These are phyloP conservation scores for Cerastoderma edule DNA, from an alignment of 2,888 invertebrate genomes.

Conservation along the genomic window DNA sequence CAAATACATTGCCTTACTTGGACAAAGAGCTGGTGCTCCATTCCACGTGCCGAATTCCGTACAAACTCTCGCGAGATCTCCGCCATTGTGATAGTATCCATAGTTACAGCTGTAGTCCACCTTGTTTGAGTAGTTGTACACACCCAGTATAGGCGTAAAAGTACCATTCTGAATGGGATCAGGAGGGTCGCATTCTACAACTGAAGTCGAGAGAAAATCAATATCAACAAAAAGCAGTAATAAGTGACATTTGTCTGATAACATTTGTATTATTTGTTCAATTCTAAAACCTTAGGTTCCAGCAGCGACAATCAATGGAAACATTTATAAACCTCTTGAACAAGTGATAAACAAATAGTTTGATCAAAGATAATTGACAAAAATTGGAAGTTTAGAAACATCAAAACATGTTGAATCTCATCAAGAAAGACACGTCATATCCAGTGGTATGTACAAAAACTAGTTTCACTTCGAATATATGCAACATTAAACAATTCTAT, in stretches of 20 bases:
- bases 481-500: too few relatives aligned
- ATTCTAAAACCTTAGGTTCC: neutral
- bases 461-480: too few relatives aligned
- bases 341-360: too few relatives aligned
- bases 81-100: conserved; percentile 48
- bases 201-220: neutral
- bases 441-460: too few relatives aligned
- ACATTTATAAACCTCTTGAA: neutral
- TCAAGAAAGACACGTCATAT: too few relatives aligned
- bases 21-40: conserved; percentile 40
- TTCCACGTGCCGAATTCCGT: conserved; percentile 44
- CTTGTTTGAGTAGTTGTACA: conserved; percentile 28
- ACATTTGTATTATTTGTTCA: neutral
- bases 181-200: conserved; percentile 17
- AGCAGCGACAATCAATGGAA: neutral
- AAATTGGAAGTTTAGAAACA: too few relatives aligned
- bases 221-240: neutral
- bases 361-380: too few relatives aligned
- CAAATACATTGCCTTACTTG: conserved; percentile 30
- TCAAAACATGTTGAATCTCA: too few relatives aligned
- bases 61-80: conserved; percentile 37
- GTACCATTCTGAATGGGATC: conserved; percentile 3
- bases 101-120: conserved; percentile 46
- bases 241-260: neutral
- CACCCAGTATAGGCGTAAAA: conserved; percentile 7